A percentile compares a stretch with the other conserved stretches of the same genome.
These are phyloP conservation scores for Macropus fuliginosus DNA, from an alignment of 2,797 vertebrate genomes.

Conservation along the genomic window DNA sequence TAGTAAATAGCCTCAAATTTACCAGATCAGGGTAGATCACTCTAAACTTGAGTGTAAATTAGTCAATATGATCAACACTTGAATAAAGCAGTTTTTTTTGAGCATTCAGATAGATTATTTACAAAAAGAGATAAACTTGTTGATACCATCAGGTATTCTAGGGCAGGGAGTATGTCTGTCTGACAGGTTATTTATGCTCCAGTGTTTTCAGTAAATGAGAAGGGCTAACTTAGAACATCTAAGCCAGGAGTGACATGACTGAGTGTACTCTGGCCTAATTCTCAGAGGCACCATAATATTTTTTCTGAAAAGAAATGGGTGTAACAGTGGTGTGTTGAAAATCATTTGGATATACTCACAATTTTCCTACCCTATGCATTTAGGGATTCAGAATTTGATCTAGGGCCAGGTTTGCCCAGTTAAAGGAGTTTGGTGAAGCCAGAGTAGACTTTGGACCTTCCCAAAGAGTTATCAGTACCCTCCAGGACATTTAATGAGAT, in stretches of 20 bases:
- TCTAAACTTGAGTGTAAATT: not conserved
- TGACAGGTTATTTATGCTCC: not conserved
- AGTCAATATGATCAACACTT: not conserved
- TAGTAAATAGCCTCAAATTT: not conserved
- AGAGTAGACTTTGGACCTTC: not conserved
- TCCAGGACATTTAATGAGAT: constrained; percentile 3
- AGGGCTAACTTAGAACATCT: not conserved
- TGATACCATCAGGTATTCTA: not conserved
- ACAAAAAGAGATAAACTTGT: not conserved
- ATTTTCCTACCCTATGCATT: not conserved
- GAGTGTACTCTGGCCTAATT: not conserved
- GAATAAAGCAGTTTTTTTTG: not conserved
- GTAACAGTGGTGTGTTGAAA: not conserved
- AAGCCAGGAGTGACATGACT: not conserved
- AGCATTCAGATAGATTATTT: not conserved
- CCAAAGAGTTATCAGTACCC: not conserved
- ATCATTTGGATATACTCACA: not conserved
- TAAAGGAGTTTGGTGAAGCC: constrained; percentile 20
- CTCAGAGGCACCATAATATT: not conserved
- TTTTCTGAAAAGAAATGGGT: constrained; percentile 51
- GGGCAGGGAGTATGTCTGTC: not conserved
- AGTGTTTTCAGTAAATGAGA: not conserved
- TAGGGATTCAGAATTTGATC: constrained; percentile 12
- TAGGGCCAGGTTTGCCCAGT: not conserved
- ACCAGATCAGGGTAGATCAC: not conserved